Evolutionary conservation across 2,113 vertebrate genomes (phyloP).

Genomic region (Catharus bicknelli): DNA sequence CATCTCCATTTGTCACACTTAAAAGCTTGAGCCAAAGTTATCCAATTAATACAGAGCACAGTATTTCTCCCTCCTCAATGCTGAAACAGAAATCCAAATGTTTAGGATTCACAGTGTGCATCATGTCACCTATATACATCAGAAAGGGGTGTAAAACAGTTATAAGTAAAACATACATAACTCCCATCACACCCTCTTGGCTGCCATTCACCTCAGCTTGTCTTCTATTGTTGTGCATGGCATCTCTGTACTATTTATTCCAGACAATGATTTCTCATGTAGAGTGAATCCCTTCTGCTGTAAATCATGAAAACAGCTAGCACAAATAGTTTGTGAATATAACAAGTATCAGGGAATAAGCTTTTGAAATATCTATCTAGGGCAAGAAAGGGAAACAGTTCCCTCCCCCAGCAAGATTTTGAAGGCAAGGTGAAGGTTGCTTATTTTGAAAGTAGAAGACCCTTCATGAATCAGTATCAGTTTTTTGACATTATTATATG

Average conservation of each 20-base stretch:
- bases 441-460: conserved; percentile 26
- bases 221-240: neutral
- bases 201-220: neutral
- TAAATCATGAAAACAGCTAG: neutral
- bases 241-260: neutral
- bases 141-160: neutral
- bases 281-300: neutral
- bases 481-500: neutral
- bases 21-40: conserved; percentile 58
- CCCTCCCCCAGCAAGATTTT: neutral
- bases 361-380: conserved; percentile 8
- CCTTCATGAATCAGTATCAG: conserved; percentile 28
- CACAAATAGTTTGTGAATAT: neutral
- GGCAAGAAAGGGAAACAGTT: neutral
- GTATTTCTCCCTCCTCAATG: conserved; percentile 33
- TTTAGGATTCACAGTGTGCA: neutral
- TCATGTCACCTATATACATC: neutral
- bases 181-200: neutral
- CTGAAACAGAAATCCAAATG: conserved; percentile 17
- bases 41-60: conserved; percentile 64
- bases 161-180: neutral
- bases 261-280: neutral
- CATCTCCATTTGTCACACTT: conserved; percentile 73
- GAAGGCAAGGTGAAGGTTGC: conserved; percentile 32
- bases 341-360: neutral